These are phyloP conservation scores for Dione vanillae DNA, from an alignment of 2,888 invertebrate species.

Conservation along the genomic window DNA sequence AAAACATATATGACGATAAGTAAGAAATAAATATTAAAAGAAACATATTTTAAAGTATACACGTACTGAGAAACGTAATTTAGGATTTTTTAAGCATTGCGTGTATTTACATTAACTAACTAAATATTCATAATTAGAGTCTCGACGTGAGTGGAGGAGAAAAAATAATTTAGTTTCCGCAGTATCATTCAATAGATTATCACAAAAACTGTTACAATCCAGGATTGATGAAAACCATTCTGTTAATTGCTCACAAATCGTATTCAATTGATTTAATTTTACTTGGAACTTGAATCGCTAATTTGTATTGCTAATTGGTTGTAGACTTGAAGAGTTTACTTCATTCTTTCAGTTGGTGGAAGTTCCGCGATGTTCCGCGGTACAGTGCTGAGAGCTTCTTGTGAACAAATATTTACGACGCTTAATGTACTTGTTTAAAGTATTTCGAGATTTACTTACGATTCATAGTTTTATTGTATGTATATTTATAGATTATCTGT, in stretches of 20 bases:
- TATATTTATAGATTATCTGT: background rate
- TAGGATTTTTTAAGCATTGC: too few species aligned
- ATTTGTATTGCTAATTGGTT: constrained; percentile 38
- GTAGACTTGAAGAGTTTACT: constrained; percentile 11
- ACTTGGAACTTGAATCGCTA: constrained; percentile 30
- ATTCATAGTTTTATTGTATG: background rate
- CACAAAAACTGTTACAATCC: background rate
- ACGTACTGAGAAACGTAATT: too few species aligned
- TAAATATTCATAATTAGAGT: too few species aligned
- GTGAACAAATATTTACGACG: constrained; percentile 19
- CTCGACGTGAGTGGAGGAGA: too few species aligned
- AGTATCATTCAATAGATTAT: background rate
- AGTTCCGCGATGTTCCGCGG: constrained; percentile 17
- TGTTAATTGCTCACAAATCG: constrained; percentile 35
- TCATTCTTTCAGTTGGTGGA: constrained; percentile 29
- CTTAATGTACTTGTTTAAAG: background rate
- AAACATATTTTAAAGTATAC: too few species aligned
- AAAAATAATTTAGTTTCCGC: too few species aligned
- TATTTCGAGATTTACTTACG: background rate
- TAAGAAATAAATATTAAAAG: too few species aligned
- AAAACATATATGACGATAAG: too few species aligned
- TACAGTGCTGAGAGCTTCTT: constrained; percentile 1
- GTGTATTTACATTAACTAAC: too few species aligned
- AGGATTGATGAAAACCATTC: constrained; percentile 10
- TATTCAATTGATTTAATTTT: constrained; percentile 37